Base-by-base conservation (phyloP, 2,113 vertebrate genomes). In the Formicarius rufipectus region DNA sequence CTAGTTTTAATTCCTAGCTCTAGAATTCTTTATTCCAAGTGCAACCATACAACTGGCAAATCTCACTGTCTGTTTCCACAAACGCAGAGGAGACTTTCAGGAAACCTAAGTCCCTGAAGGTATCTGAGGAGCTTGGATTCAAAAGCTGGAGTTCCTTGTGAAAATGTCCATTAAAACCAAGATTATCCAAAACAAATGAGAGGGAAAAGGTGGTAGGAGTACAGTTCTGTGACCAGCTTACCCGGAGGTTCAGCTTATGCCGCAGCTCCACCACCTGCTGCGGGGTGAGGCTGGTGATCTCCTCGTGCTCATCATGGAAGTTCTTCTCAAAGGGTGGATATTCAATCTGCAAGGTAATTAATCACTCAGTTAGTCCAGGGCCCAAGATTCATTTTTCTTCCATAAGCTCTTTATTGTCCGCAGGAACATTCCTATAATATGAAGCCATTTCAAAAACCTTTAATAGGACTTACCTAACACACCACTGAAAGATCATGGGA, bases 241-340 rank as follows among this genome's bases (percentile, higher is more conserved):
- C 99, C 98, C 99, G 97, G 53, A 99, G 98, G 72, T 99, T 99
- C 45, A 99, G 98, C 89, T 99, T 99, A 31, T 99, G 98, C 56
- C 99, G 98, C 12, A 99, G 93, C 91, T 99, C 99, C 71, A 99
- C 96, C 94, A 99, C 98, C 73, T 99, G 99, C 89, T 97, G 97
- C 1, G 98, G 98, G 28, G 98, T 99, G 89, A 99, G 98, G 95
- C 91, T 98, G 90, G 97, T 98, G 94, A 99, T 99, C 96, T 99
- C 99, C 95, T 99, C 99, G 0, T 99, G 99, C 78, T 99, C 99
- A 44, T 99, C 98, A 76, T 99, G 99, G 98, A 99, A 99, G 96
- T 99, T 99, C 90, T 99, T 99, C 98, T 99, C 99, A 98, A 99
- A 99, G 0, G 99, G 99, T 33, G 98, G 97, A 83, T 99, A 99